A percentile compares a stretch with the other conserved stretches of the same genome.
Evolutionary conservation across 2,797 vertebrate species (phyloP).

Genomic region (Girardinus metallicus): DNA sequence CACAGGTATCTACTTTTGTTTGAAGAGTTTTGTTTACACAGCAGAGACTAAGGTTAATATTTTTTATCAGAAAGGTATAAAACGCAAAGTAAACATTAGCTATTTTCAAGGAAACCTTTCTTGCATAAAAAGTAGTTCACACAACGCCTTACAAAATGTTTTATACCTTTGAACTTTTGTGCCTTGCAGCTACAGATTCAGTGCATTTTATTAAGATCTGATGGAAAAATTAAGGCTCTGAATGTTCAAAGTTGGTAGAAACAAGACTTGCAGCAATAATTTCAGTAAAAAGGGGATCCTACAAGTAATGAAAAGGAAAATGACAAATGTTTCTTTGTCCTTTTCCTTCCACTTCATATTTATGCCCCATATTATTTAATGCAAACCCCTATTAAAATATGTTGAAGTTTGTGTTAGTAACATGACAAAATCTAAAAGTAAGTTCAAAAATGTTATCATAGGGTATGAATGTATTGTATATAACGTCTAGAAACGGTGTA

Average conservation of each 20-base stretch:
- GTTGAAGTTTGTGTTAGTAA: not conserved
- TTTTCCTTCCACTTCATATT: not conserved
- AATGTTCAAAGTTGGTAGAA: not conserved
- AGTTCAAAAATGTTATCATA: not conserved
- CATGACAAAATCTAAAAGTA: not conserved
- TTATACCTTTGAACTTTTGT: not conserved
- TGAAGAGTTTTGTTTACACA: not conserved
- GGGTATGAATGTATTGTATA: not conserved
- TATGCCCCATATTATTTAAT: not conserved
- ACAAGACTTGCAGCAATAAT: not conserved
- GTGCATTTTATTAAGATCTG: not conserved
- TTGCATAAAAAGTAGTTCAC: not conserved
- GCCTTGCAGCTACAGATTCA: not conserved
- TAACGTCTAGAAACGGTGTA: not conserved
- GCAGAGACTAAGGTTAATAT: not conserved
- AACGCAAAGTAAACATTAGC: not conserved
- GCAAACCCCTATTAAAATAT: not conserved
- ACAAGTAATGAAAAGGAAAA: not conserved
- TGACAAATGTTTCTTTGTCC: not conserved
- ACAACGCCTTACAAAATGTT: not conserved
- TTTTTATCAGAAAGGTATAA: not conserved
- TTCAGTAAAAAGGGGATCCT: not conserved
- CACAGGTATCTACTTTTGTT: conserved; percentile 84
- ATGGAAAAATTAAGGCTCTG: not conserved
- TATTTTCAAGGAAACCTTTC: not conserved